Evolutionary conservation across 92 coral and sea anemone genomes (phyloP).

Genomic region (Nematostella vectensis): DNA sequence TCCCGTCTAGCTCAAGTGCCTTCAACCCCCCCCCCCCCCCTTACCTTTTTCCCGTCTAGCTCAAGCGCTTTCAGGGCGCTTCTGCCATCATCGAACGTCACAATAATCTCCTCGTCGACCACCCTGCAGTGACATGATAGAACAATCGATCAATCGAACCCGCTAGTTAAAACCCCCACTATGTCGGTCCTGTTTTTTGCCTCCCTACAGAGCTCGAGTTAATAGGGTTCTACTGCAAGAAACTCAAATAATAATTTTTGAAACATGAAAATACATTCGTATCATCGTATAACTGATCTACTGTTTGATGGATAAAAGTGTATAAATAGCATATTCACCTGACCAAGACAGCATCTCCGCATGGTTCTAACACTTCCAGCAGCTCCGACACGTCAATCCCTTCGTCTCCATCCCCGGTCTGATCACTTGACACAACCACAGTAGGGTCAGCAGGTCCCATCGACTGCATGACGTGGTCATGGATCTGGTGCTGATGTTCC

Average conservation of each 20-base stretch:
- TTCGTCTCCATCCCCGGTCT: slow-evolving; percentile 40
- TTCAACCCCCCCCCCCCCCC: too few relatives aligned
- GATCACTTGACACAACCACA: slow-evolving; percentile 59
- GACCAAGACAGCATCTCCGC: slow-evolving; percentile 82
- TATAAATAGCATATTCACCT: too few relatives aligned
- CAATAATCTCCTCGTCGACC: slow-evolving; percentile 74
- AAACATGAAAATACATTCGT: too few relatives aligned
- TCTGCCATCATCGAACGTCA: slow-evolving; percentile 91
- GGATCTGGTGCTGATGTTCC: slow-evolving; percentile 69
- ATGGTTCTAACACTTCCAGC: slow-evolving; percentile 59
- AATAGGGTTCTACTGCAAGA: too few relatives aligned
- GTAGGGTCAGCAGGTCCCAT: slow-evolving; percentile 99
- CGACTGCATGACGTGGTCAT: slow-evolving; percentile 80
- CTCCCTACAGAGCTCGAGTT: too few relatives aligned
- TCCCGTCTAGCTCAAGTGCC: too few relatives aligned
- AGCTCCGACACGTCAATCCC: slow-evolving; percentile 75
- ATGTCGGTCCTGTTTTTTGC: background rate
- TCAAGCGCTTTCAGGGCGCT: slow-evolving; percentile 79
- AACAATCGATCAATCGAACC: too few relatives aligned
- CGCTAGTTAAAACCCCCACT: background rate
- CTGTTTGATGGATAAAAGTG: too few relatives aligned
- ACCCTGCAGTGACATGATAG: slow-evolving; percentile 34
- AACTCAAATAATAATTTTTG: too few relatives aligned
- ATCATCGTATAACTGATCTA: too few relatives aligned
- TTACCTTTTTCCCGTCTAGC: slow-evolving; percentile 72